Evolutionary conservation across 1,140 invertebrate species (phyloP).

Genomic region (Latrodectus geometricus): DNA sequence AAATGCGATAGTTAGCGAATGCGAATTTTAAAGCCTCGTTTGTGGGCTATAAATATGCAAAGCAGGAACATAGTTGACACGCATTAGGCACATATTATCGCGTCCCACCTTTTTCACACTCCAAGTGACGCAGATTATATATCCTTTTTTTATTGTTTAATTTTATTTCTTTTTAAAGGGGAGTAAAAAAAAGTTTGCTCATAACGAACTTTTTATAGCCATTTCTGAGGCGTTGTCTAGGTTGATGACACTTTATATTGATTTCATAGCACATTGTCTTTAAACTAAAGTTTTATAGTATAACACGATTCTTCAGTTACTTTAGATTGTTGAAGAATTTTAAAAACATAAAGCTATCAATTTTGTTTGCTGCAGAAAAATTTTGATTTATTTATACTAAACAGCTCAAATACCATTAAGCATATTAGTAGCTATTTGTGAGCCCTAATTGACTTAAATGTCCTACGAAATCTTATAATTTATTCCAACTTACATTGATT

Average conservation of each 20-base stretch:
- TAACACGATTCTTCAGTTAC: background rate
- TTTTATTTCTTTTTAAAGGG: constrained; percentile 1
- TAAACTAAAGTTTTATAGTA: background rate
- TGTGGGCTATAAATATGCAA: constrained; percentile 27
- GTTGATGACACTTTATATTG: constrained; percentile 23
- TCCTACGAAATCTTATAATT: no score
- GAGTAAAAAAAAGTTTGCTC: background rate
- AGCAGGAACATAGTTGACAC: constrained; percentile 17
- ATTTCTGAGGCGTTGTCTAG: constrained; percentile 3
- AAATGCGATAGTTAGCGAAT: constrained; percentile 11
- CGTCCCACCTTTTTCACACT: constrained; percentile 13
- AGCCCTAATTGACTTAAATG: no score
- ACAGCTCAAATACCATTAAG: no score
- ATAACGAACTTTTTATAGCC: constrained; percentile 20
- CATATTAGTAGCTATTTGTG: no score
- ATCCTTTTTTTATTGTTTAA: constrained; percentile 12
- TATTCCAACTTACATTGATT: no score
- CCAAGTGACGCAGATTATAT: constrained; percentile 20
- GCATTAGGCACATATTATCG: constrained; percentile 1
- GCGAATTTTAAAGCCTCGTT: constrained; percentile 26
- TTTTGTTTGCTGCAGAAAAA: no score
- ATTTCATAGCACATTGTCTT: constrained; percentile 5
- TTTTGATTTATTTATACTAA: no score
- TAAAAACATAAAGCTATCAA: no score
- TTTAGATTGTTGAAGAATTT: no score